Evolutionary conservation across 1,140 invertebrate species (phyloP).

Genomic region (Stenopsyche tienmushanensis): DNA sequence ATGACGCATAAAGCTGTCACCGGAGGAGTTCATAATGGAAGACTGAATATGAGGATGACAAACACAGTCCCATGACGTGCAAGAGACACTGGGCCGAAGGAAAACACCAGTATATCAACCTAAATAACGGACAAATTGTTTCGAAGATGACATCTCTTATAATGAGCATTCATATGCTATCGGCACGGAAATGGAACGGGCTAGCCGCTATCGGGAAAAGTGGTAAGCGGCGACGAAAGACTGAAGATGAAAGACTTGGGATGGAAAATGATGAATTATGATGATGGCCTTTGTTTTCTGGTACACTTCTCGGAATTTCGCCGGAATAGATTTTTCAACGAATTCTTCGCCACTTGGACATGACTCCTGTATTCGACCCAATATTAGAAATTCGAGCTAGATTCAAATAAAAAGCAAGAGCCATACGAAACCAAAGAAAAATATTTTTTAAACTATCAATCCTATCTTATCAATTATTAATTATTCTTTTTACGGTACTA

Average conservation of each 20-base stretch:
- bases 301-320: too few relatives aligned
- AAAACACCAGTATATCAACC: background rate
- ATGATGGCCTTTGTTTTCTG: too few relatives aligned
- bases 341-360: too few relatives aligned
- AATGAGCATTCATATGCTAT: constrained; percentile 1
- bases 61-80: background rate
- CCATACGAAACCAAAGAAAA: too few relatives aligned
- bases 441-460: too few relatives aligned
- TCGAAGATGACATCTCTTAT: background rate
- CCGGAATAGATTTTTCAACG: too few relatives aligned
- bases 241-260: background rate
- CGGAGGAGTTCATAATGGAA: constrained; percentile 9
- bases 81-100: background rate
- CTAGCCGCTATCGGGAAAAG: background rate
- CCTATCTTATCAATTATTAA: too few relatives aligned
- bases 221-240: background rate
- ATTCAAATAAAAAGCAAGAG: too few relatives aligned
- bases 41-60: background rate
- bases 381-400: too few relatives aligned
- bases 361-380: too few relatives aligned
- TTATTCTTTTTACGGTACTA: too few relatives aligned
- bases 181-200: background rate
- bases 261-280: too few relatives aligned
- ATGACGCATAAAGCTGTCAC: constrained; percentile 33
- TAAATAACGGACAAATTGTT: constrained; percentile 9